phyloP scores from a whole-genome alignment of 2,113 vertebrate genomes.

The Megatriorchis doriae region DNA sequence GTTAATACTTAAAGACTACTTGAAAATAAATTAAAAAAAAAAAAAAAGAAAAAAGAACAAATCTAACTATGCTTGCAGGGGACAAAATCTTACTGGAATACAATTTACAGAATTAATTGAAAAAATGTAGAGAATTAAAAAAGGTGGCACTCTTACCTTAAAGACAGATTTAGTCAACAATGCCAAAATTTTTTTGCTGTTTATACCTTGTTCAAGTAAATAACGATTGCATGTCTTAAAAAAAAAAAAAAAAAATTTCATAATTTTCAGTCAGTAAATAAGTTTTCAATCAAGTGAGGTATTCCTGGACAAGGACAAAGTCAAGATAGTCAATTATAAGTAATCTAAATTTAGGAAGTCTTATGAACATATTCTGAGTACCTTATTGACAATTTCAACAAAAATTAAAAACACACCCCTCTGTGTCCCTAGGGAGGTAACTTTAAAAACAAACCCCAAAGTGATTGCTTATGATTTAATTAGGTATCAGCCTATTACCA shows the following conservation, averaged over 20 bases:
- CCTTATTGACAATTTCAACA: not conserved
- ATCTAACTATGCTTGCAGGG: not conserved
- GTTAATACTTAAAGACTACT: not conserved
- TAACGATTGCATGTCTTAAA: slow-evolving; percentile 77
- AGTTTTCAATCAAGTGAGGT: not conserved
- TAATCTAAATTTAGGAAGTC: not conserved
- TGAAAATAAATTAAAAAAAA: not conserved
- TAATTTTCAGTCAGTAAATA: not conserved
- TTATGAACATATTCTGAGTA: not conserved
- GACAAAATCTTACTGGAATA: not conserved
- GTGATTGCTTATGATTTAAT: not conserved
- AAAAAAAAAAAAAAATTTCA: not conserved
- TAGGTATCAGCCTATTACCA: not conserved
- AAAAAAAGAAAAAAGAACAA: not conserved
- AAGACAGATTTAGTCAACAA: slow-evolving; percentile 46
- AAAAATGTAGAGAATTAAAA: not conserved
- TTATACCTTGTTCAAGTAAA: slow-evolving; percentile 74
- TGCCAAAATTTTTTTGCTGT: slow-evolving; percentile 77
- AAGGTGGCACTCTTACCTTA: slow-evolving; percentile 44
- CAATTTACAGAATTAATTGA: not conserved
- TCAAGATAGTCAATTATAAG: not conserved
- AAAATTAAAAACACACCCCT: not conserved
- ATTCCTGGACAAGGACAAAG: not conserved
- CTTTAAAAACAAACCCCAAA: not conserved
- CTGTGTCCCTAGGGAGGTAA: not conserved